Base-by-base conservation (phyloP, 1,140 invertebrate genomes). In the Hyles euphorbiae region DNA sequence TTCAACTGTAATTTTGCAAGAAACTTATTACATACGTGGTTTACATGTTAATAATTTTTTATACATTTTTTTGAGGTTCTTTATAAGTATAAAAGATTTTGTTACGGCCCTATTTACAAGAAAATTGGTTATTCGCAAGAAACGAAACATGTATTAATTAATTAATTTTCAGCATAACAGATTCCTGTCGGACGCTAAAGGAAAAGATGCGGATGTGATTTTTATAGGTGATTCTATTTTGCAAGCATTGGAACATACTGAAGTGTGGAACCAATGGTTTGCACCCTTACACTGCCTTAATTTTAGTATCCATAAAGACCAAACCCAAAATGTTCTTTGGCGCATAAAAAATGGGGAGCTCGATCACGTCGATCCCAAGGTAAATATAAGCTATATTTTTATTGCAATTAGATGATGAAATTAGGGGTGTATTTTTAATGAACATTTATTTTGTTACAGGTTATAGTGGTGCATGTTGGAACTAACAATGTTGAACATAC, bases 131-230 rank as follows among this genome's bases (percentile, higher is more conserved):
- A 8, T 40, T 40, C 8, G 36, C 8, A 40, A 8, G 8, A 22
- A 22, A 22, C 22, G 22, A 22, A 22, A 22, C 22, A 22, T 22
- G 22, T 22, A 22, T 1, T 22, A 22, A 22, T 22, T 22, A 22
- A 22, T 2, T 22, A 22, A 22, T 22, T 91, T 93, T 59, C 83
- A 96, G 95, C 96, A 97, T 83, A 93, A 95, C 61, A 90, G 94
- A 58, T 97, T 96, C 83, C 83, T 97, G 44, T 90, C 90, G 43
- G 95, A 97, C 84, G 93, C 94, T 7, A 93, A 94, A 79, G 95
- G 95, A 69, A 94, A 94, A 84, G 96, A 98, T 89, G 95, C 95
- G 43, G 96, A 98, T 78, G 95, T 98, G n/a, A 91, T 98, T 56
- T 96, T 97, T 75, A 92, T 98, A 49, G 96, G 96, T 5, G 96